Evolutionary conservation across 2,888 invertebrate genomes (phyloP).

Genomic region (Plemyria rubiginata): DNA sequence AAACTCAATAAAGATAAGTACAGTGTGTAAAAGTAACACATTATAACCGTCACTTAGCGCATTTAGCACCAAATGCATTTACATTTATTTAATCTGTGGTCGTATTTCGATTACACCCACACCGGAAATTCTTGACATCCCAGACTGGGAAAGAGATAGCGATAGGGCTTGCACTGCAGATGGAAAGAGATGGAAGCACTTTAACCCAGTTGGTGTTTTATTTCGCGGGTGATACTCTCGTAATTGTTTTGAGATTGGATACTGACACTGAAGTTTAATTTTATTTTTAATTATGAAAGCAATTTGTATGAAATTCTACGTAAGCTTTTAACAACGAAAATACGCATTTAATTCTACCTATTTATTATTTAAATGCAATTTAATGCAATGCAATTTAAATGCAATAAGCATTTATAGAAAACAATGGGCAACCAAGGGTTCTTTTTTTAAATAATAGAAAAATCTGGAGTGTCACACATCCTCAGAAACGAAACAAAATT

Average conservation of each 20-base stretch:
- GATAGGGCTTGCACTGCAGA: slow-evolving; percentile 8
- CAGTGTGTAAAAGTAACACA: slow-evolving; percentile 41
- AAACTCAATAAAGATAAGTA: slow-evolving; percentile 18
- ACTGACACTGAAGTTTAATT: slow-evolving; percentile 20
- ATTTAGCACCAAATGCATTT: slow-evolving; percentile 41
- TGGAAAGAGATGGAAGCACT: slow-evolving; percentile 37
- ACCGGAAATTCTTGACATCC: slow-evolving; percentile 61
- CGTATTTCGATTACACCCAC: slow-evolving; percentile 47
- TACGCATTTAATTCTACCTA: not conserved
- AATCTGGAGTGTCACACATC: too few relatives aligned
- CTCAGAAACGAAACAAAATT: too few relatives aligned
- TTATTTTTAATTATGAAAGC: slow-evolving; percentile 7
- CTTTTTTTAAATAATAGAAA: not conserved
- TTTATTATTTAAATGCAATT: not conserved
- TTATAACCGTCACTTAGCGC: slow-evolving; percentile 44
- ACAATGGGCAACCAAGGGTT: too few relatives aligned
- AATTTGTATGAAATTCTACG: slow-evolving; percentile 2
- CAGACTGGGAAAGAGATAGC: slow-evolving; percentile 47
- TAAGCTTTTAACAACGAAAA: not conserved
- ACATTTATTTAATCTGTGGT: slow-evolving; percentile 28
- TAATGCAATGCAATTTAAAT: too few relatives aligned
- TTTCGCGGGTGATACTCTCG: slow-evolving; percentile 28
- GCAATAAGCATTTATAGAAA: too few relatives aligned
- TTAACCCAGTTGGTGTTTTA: slow-evolving; percentile 34
- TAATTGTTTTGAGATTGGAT: slow-evolving; percentile 38